Evolutionary conservation across 1,140 invertebrate genomes (phyloP), one percentile per base, ranked within the genome.

Genomic region (Eriocheir sinensis): DNA sequence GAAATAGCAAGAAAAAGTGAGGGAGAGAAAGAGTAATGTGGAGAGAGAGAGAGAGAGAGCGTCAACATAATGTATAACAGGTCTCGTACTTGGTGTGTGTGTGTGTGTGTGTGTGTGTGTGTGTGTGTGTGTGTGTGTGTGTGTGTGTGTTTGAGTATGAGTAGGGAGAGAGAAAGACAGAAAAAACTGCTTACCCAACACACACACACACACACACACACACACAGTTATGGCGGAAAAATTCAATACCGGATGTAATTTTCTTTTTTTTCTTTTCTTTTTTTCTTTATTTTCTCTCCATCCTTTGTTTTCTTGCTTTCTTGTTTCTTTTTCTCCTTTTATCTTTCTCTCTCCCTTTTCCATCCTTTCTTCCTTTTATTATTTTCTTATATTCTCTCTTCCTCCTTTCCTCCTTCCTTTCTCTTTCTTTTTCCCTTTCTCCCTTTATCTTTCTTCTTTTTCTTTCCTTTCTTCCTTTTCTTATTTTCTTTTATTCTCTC

Each of bases 121-220:
- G 60, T 72, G 60, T 72, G 60, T 72, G 60, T 72, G 60, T 72
- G 60, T 72, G 60, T 72, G 60, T 72, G 60, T 72, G 60, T 72
- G 6, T 48, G 44, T 48, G 44, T 48, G 44, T 48, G 44, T 48
- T 4, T 48, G 44, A 8, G 44, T 48, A 15, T 48, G 44, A 8
- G 44, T 48, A 85, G 81, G 34, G 81, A 85, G 81, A 85, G 81
- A 85, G 81, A 85, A 32, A 85, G 81, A 85, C 27, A 85, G 81
- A 85, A 32, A 85, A 32, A 85, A 32, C n/a, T 21, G 38, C 15
- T 36, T 30, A 85, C 3, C 81, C 1, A 85, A 9, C 9, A 81
- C 80, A 81, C 12, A 81, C 80, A 81, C 27, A 81, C 80, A 81
- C 9, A 9, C 80, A 9, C 27, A 9, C 80, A 81, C 80, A 81